Base-by-base conservation (phyloP, 2,888 invertebrate genomes). In the Thereva unica region DNA sequence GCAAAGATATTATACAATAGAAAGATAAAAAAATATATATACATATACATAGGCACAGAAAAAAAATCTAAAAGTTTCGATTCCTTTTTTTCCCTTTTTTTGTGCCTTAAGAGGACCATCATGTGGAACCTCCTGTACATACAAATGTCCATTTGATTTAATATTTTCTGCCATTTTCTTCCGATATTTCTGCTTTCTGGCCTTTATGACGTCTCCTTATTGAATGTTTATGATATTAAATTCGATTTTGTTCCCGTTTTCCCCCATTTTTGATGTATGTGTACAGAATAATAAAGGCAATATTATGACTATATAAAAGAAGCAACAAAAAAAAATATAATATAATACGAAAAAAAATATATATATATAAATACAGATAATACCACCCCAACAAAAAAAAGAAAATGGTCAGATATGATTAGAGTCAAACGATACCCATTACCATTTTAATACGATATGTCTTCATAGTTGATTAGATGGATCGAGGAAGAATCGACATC, bases 141-240 rank as follows among this genome's bases (percentile, higher is more conserved):
- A 69, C 69, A 69, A 69, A 69, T 69, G 69, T 69, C 67, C 69
- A 65, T 66, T 69, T 61, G 69, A 69, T 69, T 69, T 69, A 69
- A 67, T 69, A 69, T 67, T 63, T 67, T 64, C 54, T 53, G 47
- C 64, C 53, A 64, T 64, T 68, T 66, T 68, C 63, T 66, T 68
- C 63, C 67, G 67, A 67, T 69, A 69, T 69, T 67, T 64, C 64
- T 66, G 55, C 42, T 68, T 52, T 61, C 55, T 67, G 65, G 65
- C 69, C 69, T 69, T 69, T 69, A 69, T 70, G 71, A 71, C 73
- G 73, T 68, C 65, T 74, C 75, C 78, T 78, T 78, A 80, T 80
- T 80, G 78, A 80, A 79, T 80, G 78, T 78, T 80, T 80, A 80
- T 79, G 76, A 78, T 79, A 78, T 80, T 77, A 79, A 77, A 78